Evolutionary conservation across 2,797 vertebrate species (phyloP).

Genomic region (Myotis pilosus): DNA sequence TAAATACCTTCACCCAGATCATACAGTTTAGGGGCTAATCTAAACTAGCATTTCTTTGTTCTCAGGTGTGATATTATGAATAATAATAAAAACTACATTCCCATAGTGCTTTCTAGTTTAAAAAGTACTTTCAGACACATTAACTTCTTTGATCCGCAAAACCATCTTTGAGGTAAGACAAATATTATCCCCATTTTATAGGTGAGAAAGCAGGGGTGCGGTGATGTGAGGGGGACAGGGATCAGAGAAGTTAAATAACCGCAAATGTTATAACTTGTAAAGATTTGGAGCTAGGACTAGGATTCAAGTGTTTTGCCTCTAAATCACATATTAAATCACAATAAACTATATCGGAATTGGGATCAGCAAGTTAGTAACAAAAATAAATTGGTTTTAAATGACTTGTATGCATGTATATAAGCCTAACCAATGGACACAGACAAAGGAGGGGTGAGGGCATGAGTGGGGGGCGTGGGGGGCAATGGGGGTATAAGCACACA

Average conservation of each 20-base stretch:
- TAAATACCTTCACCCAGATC: background rate
- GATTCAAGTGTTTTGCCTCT: background rate
- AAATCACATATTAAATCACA: background rate
- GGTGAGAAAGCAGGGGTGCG: background rate
- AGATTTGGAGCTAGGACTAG: background rate
- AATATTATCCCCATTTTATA: background rate
- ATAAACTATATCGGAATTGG: background rate
- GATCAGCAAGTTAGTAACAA: background rate
- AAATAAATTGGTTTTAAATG: background rate
- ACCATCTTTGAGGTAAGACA: background rate
- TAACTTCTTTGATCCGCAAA: background rate
- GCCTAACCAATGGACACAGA: too few species aligned
- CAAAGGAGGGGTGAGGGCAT: too few species aligned
- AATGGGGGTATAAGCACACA: too few species aligned
- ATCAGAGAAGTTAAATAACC: constrained; percentile 4
- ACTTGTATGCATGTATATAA: too few species aligned
- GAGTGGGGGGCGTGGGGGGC: too few species aligned
- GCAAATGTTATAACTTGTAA: background rate
- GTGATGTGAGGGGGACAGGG: background rate
- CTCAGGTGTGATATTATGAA: background rate
- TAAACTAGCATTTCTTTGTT: background rate
- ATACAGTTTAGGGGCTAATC: background rate
- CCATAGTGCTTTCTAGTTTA: background rate
- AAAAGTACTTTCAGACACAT: background rate
- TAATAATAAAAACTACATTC: background rate